A percentile compares a stretch with the other conserved stretches of the same genome.
Evolutionary conservation across 2,888 invertebrate genomes (phyloP).

Genomic region (Xestia sexstrigata): DNA sequence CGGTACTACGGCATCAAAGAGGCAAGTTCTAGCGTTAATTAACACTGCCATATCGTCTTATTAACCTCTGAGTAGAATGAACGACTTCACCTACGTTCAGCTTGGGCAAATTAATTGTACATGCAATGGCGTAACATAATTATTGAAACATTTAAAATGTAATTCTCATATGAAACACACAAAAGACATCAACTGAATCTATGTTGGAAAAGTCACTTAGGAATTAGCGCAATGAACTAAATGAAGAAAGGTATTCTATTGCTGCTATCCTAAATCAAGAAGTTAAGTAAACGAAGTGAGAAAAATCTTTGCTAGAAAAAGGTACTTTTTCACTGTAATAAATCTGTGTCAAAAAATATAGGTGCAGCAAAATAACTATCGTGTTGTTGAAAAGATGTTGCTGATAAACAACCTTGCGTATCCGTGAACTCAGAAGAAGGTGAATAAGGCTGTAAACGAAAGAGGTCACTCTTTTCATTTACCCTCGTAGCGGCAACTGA

Average conservation of each 20-base stretch:
- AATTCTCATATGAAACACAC: background rate
- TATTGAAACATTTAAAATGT: background rate
- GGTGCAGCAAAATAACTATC: background rate
- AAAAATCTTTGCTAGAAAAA: background rate
- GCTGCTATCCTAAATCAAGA: background rate
- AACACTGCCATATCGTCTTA: slow-evolving; percentile 28
- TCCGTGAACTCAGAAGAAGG: background rate
- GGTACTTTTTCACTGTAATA: background rate
- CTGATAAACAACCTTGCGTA: background rate
- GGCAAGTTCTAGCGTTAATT: slow-evolving; percentile 16
- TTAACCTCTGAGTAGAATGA: slow-evolving; percentile 26
- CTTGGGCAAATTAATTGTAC: slow-evolving; percentile 10
- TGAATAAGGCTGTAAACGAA: background rate
- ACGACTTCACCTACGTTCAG: slow-evolving; percentile 4
- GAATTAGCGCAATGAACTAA: background rate
- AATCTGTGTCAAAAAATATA: background rate
- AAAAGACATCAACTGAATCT: background rate
- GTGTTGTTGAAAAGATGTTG: background rate
- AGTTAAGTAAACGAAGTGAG: background rate
- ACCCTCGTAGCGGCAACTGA: background rate
- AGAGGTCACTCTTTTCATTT: background rate
- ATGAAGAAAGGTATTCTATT: background rate
- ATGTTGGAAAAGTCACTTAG: background rate
- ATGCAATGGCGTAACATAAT: background rate
- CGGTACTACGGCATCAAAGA: slow-evolving; percentile 20